Evolutionary conservation across 2,797 vertebrate genomes (phyloP), one percentile per base, ranked within the genome.

Genomic region (Propithecus deckenii): DNA sequence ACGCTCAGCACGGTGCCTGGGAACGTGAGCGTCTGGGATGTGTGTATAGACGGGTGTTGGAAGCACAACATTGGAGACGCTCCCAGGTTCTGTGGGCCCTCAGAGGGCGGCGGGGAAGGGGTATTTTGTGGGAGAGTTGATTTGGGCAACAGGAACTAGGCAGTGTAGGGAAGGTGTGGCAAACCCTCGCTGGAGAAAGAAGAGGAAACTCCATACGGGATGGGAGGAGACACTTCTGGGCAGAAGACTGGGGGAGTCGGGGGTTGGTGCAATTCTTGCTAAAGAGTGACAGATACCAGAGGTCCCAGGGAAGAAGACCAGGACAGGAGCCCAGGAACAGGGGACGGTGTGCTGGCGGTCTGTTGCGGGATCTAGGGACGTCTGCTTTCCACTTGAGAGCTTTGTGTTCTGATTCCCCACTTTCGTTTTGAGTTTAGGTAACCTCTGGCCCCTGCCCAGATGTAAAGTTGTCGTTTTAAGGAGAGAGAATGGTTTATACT

Each of bases 91-190:
- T 0, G 18, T 76, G 72, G 80, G 11, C 41, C 76, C 38, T 69
- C 38, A 46, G 43, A 2, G 17, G 41, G 59, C 30, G 9, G 50
- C 7, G 25, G 50, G 38, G 48, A 55, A 76, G 23, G 48, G 43
- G 4, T 14, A 1, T 1, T 20, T 0, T 4, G 15, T n/a, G 32
- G 9, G 41, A 30, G 61, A 46, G 32, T 11, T 0, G 3, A 8
- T 30, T 11, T 61, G 43, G 12, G 25, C 50, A 61, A 25, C 20
- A 30, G 52, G n/a, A 92, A 50, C 50, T 8, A 30, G 63, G 18
- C 48, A 7, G 11, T 55, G 2, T 17, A 15, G 48, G 69, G 74
- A 93, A 80, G 83, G 65, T 59, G 75, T 22, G 83, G 81, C 0
- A 10, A 69, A 17, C 20, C 38, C 38, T 30, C 28, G 18, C 1